Base-by-base conservation (phyloP, 2,888 invertebrate species). In the Cosmopolites sordidus region DNA sequence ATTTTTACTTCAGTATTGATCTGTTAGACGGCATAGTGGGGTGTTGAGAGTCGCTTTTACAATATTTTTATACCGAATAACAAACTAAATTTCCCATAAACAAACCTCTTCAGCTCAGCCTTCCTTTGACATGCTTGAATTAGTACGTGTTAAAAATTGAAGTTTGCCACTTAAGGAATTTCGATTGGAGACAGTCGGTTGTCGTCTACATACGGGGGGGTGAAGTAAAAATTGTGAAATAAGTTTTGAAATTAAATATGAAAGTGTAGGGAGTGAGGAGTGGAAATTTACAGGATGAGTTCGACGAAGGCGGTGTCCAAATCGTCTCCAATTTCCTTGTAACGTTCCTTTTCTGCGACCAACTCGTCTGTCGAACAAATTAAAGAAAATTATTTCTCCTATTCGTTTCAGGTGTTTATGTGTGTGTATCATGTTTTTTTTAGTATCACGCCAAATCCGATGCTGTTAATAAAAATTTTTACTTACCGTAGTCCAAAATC, bases 321-420 rank as follows among this genome's bases (percentile, higher is more conserved):
- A 79, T 98, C 98, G 86, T 98, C 98, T 83, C 96, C 96, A 83
- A 99, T 97, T 81, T 92, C 89, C 86, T 97, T 98, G 94, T 96
- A 98, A 78, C 95, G 94, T 83, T 98, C 97, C 86, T 98, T 99
- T 79, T 92, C 92, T 77, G 89, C 86, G 73, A 93, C 91, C 75
- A 93, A 86, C 76, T 93, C 92, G 86, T 93, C 93, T 93, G 84
- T 66, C 80, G 79, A 69, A 62, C 56, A 60, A 63, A 60, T 62
- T 64, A 62, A 63, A 63, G 62, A 62, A 62, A 64, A 38, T 41
- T 8, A 52, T 30, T 41, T n/a, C 3, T 18, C 16, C 9, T 14
- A 33, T 14, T 17, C 16, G 33, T 29, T 38, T 41, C 12, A 8
- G 8, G 15, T 41, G 30, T 27, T 39, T 22, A 9, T 12, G 16